Percentiles rank a stretch among this genome's conserved stretches.
Conservation (phyloP, 2,113 vertebrate genomes). For the Thinocorus orbignyianus region DNA sequence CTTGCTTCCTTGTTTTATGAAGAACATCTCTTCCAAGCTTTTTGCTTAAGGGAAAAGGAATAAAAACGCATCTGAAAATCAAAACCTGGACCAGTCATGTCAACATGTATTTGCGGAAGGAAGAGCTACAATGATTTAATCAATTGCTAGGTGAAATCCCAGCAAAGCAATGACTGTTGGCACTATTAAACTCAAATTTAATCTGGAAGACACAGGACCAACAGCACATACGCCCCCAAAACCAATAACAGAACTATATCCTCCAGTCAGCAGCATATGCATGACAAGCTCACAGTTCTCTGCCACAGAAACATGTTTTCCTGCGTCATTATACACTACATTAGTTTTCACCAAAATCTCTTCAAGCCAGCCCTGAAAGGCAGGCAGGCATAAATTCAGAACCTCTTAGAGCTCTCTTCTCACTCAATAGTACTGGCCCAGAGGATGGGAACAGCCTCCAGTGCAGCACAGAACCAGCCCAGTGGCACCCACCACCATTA, state of each 20-base stretch:
- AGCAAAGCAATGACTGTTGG: not conserved
- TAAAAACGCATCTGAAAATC: not conserved
- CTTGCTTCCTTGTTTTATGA: not conserved
- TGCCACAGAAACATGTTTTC: not conserved
- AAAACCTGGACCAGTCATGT: not conserved
- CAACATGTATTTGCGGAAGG: not conserved
- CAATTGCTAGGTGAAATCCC: not conserved
- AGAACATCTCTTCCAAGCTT: not conserved
- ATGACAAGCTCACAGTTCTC: not conserved
- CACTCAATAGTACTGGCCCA: not conserved
- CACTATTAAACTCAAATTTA: too few relatives aligned
- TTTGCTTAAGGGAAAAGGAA: not conserved
- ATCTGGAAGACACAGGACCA: not conserved
- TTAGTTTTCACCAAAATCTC: not conserved
- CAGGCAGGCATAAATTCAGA: not conserved
- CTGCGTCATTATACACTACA: too few relatives aligned
- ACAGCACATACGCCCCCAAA: not conserved
- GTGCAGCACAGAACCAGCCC: not conserved
- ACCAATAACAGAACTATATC: not conserved
- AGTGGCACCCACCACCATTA: rapidly evolving
- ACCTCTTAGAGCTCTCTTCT: not conserved
- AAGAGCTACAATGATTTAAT: not conserved
- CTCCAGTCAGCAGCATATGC: not conserved
- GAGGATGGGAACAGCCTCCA: not conserved
- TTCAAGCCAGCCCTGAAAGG: not conserved